Evolutionary conservation across 2,113 vertebrate genomes (phyloP).

Genomic region (Gnathonemus longibarbis): DNA sequence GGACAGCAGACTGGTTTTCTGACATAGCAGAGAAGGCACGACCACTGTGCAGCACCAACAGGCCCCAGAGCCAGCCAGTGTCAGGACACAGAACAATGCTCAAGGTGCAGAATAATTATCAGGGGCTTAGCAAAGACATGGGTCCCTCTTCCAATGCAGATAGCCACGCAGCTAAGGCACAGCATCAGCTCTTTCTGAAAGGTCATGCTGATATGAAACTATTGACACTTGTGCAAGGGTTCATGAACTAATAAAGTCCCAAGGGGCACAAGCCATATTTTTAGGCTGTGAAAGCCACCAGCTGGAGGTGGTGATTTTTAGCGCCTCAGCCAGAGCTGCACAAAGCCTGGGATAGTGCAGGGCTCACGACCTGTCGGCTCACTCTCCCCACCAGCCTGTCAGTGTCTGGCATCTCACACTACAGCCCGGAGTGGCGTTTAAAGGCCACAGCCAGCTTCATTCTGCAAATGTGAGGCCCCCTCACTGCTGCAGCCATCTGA

Average conservation of each 20-base stretch:
- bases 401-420: background rate
- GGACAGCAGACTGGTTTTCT: background rate
- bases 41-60: too few species aligned
- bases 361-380: background rate
- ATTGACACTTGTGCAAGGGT: slow-evolving; percentile 45
- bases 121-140: slow-evolving; percentile 51
- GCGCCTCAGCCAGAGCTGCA: background rate
- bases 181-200: slow-evolving; percentile 61
- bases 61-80: background rate
- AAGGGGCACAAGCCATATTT: slow-evolving; percentile 49
- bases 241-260: slow-evolving; percentile 55
- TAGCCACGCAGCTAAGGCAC: slow-evolving; percentile 36
- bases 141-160: slow-evolving; percentile 49
- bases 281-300: slow-evolving; percentile 42
- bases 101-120: slow-evolving; percentile 54
- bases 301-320: slow-evolving; percentile 31
- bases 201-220: slow-evolving; percentile 62
- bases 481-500: background rate
- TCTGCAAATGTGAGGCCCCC: background rate
- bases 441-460: background rate
- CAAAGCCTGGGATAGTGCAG: background rate
- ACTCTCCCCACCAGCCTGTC: background rate
- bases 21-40: background rate
- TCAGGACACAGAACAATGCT: slow-evolving; percentile 43
- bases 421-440: background rate